Conservation (phyloP, 1,140 invertebrate species). For the Caerostris darwini region DNA sequence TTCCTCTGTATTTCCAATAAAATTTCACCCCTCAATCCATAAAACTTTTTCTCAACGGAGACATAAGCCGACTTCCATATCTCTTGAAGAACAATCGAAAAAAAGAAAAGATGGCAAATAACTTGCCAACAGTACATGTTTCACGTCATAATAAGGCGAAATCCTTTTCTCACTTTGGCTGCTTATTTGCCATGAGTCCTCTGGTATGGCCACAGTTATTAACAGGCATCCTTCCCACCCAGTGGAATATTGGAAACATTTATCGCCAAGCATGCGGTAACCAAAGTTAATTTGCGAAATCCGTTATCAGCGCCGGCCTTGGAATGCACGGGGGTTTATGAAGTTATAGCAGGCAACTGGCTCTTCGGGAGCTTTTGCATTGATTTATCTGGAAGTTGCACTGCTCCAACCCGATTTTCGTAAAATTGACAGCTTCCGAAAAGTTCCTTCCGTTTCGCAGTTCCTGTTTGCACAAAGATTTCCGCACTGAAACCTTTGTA, state of each 20-base stretch:
- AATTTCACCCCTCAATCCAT: not conserved
- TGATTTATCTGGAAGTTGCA: slow-evolving; percentile 71
- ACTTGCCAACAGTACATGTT: not conserved
- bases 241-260: slow-evolving; percentile 76
- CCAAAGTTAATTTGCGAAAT: slow-evolving; percentile 77
- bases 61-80: not conserved
- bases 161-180: slow-evolving; percentile 10
- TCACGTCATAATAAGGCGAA: not conserved
- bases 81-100: not conserved
- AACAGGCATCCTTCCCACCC: not conserved
- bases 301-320: slow-evolving; percentile 62
- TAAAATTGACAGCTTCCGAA: slow-evolving; percentile 77
- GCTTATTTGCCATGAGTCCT: not conserved
- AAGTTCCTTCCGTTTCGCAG: slow-evolving; percentile 61
- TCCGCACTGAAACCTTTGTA: slow-evolving; percentile 54
- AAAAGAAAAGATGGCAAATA: not conserved
- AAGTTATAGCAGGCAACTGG: slow-evolving; percentile 56
- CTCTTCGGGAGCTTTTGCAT: slow-evolving; percentile 44
- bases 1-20: too few relatives aligned
- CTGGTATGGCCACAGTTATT: not conserved
- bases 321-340: slow-evolving; percentile 47
- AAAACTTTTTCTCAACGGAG: not conserved
- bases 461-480: slow-evolving; percentile 76
- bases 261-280: slow-evolving; percentile 74
- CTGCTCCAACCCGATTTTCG: slow-evolving; percentile 41